These are phyloP conservation scores for Euborellia annulipes DNA, from an alignment of 1,140 invertebrate genomes.

Conservation along the genomic window DNA sequence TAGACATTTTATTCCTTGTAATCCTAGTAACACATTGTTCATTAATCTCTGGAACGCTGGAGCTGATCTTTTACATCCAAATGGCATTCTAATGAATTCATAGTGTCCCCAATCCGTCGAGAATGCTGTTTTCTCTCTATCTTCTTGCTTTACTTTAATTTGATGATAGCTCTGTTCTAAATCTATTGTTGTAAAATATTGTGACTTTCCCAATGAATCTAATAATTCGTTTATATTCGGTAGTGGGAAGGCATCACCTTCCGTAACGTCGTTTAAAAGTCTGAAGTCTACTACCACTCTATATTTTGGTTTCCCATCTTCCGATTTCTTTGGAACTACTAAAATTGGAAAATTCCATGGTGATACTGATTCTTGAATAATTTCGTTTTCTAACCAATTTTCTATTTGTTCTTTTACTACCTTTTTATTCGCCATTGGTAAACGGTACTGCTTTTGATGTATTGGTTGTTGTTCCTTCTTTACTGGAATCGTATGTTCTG, in stretches of 20 bases:
- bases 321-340: constrained; percentile 9
- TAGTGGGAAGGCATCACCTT: constrained; percentile 26
- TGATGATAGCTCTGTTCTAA: constrained; percentile 4
- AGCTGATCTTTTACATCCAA: constrained; percentile 23
- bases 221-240: constrained; percentile 25
- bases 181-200: constrained; percentile 1
- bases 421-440: constrained; percentile 4
- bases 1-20: constrained; percentile 19
- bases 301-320: constrained; percentile 8
- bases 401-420: constrained; percentile 4
- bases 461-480: not conserved
- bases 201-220: constrained; percentile 1
- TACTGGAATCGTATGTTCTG: constrained; percentile 4
- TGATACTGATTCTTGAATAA: constrained; percentile 1
- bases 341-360: constrained; percentile 5
- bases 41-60: constrained; percentile 16
- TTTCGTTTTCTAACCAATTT: constrained; percentile 6
- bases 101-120: constrained; percentile 20
- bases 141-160: constrained; percentile 15
- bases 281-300: constrained; percentile 25
- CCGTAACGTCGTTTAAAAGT: constrained; percentile 24
- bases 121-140: constrained; percentile 19
- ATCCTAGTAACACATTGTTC: constrained; percentile 21
- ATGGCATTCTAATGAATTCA: constrained; percentile 20
- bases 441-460: not conserved